Evolutionary conservation across 2,797 vertebrate genomes (phyloP).

Genomic region (Microcaecilia unicolor): DNA sequence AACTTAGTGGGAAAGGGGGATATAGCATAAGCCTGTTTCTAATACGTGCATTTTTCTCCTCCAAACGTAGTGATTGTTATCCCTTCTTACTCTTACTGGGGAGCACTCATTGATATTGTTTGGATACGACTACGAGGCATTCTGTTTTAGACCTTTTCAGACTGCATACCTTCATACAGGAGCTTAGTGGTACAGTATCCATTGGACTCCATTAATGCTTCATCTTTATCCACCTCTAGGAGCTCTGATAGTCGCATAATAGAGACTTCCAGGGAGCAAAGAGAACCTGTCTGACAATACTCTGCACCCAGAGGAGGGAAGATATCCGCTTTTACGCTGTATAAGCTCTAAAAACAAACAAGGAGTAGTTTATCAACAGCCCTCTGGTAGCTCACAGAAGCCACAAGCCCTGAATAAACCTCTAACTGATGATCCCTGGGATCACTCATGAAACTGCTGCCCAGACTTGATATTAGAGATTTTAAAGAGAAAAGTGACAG

Average conservation of each 20-base stretch:
- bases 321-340: slow-evolving; percentile 76
- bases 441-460: too few relatives aligned
- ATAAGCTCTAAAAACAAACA: slow-evolving; percentile 70
- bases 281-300: slow-evolving; percentile 77
- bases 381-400: too few relatives aligned
- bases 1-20: too few relatives aligned
- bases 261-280: slow-evolving; percentile 82
- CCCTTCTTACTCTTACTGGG: too few relatives aligned
- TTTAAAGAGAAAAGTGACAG: neutral
- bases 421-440: neutral
- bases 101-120: too few relatives aligned
- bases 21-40: too few relatives aligned
- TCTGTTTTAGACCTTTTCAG: too few relatives aligned
- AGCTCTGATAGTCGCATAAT: slow-evolving; percentile 78
- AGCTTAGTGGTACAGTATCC: slow-evolving; percentile 77
- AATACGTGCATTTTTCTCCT: too few relatives aligned
- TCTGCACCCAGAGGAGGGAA: slow-evolving; percentile 64
- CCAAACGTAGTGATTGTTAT: too few relatives aligned
- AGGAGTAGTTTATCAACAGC: too few relatives aligned
- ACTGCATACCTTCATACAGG: slow-evolving; percentile 83
- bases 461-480: fast-evolving
- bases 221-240: slow-evolving; percentile 69
- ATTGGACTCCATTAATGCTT: slow-evolving; percentile 69
- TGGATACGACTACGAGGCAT: too few relatives aligned
- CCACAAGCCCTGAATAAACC: neutral